Evolutionary conservation across 1,140 invertebrate species (phyloP).

Genomic region (Drosophila rhopaloa): DNA sequence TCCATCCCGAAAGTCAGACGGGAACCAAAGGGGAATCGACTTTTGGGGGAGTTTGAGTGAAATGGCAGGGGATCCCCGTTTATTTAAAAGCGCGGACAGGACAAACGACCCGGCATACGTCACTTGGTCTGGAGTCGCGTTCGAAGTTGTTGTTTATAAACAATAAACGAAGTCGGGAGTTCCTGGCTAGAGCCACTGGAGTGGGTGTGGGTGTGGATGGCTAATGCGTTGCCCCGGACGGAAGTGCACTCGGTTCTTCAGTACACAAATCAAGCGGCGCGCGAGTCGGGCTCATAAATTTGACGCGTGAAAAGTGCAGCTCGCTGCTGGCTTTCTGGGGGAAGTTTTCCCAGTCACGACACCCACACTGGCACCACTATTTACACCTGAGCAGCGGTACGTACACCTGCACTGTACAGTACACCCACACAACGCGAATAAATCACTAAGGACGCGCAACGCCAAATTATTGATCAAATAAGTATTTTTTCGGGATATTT

Average conservation of each 20-base stretch:
- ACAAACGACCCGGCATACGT: constrained; percentile 68
- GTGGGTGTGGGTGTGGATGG: constrained; percentile 4
- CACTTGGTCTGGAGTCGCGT: constrained; percentile 48
- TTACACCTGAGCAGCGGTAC: constrained; percentile 27
- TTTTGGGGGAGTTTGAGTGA: constrained; percentile 3
- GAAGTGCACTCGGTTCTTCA: constrained; percentile 44
- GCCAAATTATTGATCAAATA: constrained; percentile 78
- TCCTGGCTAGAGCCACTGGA: not conserved
- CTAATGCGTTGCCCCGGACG: constrained; percentile 54
- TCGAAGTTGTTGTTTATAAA: constrained; percentile 78
- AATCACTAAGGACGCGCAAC: constrained; percentile 75
- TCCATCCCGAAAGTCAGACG: constrained; percentile 29
- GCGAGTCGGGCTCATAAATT: constrained; percentile 67
- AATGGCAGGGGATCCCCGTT: constrained; percentile 12
- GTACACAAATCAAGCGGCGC: constrained; percentile 73
- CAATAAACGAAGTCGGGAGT: constrained; percentile 69
- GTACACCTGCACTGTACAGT: constrained; percentile 22
- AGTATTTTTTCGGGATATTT: constrained; percentile 30
- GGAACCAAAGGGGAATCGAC: constrained; percentile 12
- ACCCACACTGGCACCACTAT: constrained; percentile 29
- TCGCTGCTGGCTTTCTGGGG: constrained; percentile 11
- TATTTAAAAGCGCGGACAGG: constrained; percentile 44
- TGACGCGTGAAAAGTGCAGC: constrained; percentile 76
- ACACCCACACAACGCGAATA: constrained; percentile 21
- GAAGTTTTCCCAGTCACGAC: constrained; percentile 50